Conservation (phyloP, 2,888 invertebrate genomes). For the Amphiduros pacificus region DNA sequence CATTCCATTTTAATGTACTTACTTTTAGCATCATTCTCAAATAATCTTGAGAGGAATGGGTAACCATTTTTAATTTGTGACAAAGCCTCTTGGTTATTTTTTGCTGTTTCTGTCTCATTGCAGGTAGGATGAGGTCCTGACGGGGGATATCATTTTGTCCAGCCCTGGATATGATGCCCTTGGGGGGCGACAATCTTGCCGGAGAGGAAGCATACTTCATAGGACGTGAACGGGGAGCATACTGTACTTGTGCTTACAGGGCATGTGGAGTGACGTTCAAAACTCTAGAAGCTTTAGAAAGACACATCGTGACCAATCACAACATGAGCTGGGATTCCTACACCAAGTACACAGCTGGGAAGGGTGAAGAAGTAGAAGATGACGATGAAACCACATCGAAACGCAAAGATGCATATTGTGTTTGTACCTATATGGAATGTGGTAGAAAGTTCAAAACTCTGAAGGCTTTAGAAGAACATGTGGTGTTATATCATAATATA, state of each 20-base stretch:
- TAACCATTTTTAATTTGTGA: too few relatives aligned
- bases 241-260: background rate
- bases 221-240: background rate
- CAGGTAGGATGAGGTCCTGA: too few relatives aligned
- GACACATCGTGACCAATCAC: slow-evolving; percentile 2
- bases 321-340: slow-evolving; percentile 16
- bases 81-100: too few relatives aligned
- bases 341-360: slow-evolving; percentile 5
- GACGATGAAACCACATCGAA: slow-evolving; percentile 1
- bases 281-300: slow-evolving; percentile 8
- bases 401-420: slow-evolving; percentile 12
- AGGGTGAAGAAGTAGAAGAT: slow-evolving; percentile 10
- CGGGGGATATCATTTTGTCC: too few relatives aligned
- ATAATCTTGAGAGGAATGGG: too few relatives aligned
- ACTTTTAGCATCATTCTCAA: too few relatives aligned
- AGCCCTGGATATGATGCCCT: too few relatives aligned
- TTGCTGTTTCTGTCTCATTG: too few relatives aligned
- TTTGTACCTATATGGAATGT: slow-evolving; percentile 16
- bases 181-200: too few relatives aligned
- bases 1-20: too few relatives aligned
- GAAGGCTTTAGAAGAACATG: slow-evolving; percentile 13
- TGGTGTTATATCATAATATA: slow-evolving; percentile 14
- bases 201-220: too few relatives aligned
- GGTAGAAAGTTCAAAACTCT: slow-evolving; percentile 15
- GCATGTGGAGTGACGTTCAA: slow-evolving; percentile 14